phyloP scores from a whole-genome alignment of 2,888 invertebrate species.

The Orchestes rusci region DNA sequence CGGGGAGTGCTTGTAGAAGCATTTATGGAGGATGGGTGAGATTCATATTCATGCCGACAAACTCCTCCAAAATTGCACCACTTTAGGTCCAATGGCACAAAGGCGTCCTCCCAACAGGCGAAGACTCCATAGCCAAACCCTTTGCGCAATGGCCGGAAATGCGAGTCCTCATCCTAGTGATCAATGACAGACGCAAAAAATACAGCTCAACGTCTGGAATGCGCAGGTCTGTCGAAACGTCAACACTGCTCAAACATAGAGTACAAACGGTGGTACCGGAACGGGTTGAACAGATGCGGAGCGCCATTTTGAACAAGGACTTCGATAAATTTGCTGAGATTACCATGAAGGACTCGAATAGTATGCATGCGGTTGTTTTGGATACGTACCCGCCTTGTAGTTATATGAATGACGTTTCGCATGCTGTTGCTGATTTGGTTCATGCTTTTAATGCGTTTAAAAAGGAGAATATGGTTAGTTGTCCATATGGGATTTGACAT shows the following conservation, averaged over 20 bases:
- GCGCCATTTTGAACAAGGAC: constrained; percentile 58
- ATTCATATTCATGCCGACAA: too few relatives aligned
- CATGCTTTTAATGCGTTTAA: constrained; percentile 72
- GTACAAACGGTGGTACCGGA: constrained; percentile 65
- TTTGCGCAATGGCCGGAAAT: constrained; percentile 84
- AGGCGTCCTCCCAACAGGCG: constrained; percentile 54
- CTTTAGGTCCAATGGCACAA: constrained; percentile 75
- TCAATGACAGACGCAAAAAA: constrained; percentile 75
- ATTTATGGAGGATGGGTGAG: constrained; percentile 78
- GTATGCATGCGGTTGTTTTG: constrained; percentile 88
- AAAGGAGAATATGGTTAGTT: constrained; percentile 53
- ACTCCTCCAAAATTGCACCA: background rate
- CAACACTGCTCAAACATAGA: constrained; percentile 71
- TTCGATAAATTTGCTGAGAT: constrained; percentile 84
- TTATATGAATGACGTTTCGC: constrained; percentile 88
- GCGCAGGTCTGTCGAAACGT: constrained; percentile 73
- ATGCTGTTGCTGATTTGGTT: constrained; percentile 68
- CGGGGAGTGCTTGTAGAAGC: constrained; percentile 96
- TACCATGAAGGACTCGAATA: constrained; percentile 96
- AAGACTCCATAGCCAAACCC: constrained; percentile 69
- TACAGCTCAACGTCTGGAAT: constrained; percentile 85
- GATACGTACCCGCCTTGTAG: constrained; percentile 91
- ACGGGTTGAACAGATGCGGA: constrained; percentile 53
- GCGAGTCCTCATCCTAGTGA: constrained; percentile 81
- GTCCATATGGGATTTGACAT: too few relatives aligned